phyloP scores from a whole-genome alignment of 2,888 invertebrate species.

The Drosophila suboccidentalis region DNA sequence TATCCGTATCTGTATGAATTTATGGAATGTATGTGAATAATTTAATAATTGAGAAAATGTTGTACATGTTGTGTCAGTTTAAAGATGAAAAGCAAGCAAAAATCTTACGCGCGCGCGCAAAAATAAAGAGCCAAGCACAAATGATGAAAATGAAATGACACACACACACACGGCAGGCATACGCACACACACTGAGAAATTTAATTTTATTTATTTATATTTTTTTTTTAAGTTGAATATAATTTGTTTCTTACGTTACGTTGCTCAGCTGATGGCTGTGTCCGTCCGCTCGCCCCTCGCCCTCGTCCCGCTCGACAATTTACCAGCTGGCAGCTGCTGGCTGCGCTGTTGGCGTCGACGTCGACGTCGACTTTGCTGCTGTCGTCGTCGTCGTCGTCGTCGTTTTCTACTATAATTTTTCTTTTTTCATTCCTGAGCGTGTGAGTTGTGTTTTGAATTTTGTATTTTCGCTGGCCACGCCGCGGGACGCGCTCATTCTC shows the following conservation, averaged over 20 bases:
- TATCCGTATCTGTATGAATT: neutral
- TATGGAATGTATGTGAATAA: slow-evolving; percentile 27
- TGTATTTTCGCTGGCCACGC: slow-evolving; percentile 73
- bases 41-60: slow-evolving; percentile 68
- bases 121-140: slow-evolving; percentile 38
- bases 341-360: slow-evolving; percentile 1
- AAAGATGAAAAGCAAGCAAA: slow-evolving; percentile 67
- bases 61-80: slow-evolving; percentile 63
- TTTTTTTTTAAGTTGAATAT: slow-evolving; percentile 69
- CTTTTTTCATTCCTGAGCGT: slow-evolving; percentile 51
- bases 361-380: neutral
- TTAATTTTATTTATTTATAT: slow-evolving; percentile 60
- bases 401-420: slow-evolving; percentile 47
- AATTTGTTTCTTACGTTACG: slow-evolving; percentile 76
- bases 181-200: slow-evolving; percentile 39
- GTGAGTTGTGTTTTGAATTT: slow-evolving; percentile 56
- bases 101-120: slow-evolving; percentile 55
- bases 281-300: neutral
- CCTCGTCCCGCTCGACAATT: slow-evolving; percentile 1
- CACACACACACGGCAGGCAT: slow-evolving; percentile 38
- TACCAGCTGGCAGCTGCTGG: slow-evolving; percentile 21
- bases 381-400: slow-evolving; percentile 5
- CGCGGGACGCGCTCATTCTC: slow-evolving; percentile 77
- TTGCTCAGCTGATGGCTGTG: slow-evolving; percentile 57
- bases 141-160: slow-evolving; percentile 70